phyloP scores from a whole-genome alignment of 1,140 invertebrate species.

The Rhagoletis zephyria region DNA sequence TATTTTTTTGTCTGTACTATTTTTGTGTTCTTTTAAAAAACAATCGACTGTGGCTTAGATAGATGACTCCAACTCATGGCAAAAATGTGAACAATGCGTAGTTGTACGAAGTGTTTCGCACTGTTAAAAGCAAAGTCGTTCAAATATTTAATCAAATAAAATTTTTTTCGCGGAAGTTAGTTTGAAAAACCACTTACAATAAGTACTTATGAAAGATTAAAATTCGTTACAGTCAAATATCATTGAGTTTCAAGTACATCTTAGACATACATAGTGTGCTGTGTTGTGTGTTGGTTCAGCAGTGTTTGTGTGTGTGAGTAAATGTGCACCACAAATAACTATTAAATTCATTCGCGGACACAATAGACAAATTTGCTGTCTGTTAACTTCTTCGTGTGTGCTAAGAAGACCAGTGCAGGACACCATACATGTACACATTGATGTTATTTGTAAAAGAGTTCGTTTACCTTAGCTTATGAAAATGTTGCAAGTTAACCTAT shows the following conservation, averaged over 20 bases:
- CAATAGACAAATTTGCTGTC: constrained; percentile 49
- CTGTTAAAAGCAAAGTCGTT: no score
- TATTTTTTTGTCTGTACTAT: no score
- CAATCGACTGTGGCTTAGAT: constrained; percentile 10
- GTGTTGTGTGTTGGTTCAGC: background rate
- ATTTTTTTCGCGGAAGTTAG: no score
- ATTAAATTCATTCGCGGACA: constrained; percentile 19
- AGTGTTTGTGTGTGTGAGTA: background rate
- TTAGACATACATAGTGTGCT: background rate
- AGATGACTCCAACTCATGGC: no score
- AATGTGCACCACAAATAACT: constrained; percentile 18
- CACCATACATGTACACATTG: background rate
- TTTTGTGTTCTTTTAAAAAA: background rate
- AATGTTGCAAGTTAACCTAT: constrained; percentile 51
- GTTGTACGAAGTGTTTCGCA: no score
- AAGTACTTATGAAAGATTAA: no score
- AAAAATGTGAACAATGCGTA: no score
- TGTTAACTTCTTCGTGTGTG: constrained; percentile 32
- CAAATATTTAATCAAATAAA: no score
- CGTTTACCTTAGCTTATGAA: constrained; percentile 33
- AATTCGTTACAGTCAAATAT: background rate
- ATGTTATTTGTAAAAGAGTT: constrained; percentile 48
- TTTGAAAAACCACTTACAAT: no score
- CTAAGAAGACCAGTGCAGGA: constrained; percentile 15
- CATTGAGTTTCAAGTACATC: background rate